Conservation (phyloP, 2,888 invertebrate genomes). For the Melipona bicolor region DNA sequence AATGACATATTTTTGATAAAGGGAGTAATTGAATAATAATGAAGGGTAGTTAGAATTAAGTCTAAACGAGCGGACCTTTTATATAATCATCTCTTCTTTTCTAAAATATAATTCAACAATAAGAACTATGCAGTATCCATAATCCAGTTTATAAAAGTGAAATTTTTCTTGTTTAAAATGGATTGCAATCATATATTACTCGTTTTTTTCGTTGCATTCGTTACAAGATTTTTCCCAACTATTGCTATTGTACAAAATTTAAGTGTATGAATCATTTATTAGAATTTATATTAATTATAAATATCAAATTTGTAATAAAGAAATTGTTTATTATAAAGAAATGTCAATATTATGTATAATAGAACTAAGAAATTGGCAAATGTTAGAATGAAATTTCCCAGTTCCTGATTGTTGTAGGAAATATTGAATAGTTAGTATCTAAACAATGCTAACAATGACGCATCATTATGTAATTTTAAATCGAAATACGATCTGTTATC, state of each 20-base stretch:
- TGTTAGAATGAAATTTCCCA: background rate
- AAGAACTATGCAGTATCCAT: background rate
- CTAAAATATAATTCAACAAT: background rate
- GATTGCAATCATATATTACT: background rate
- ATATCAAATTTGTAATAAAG: background rate
- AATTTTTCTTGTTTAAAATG: background rate
- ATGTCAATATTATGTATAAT: background rate
- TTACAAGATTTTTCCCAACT: background rate
- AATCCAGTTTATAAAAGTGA: background rate
- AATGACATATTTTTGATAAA: background rate
- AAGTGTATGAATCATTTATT: background rate
- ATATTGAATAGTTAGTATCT: background rate
- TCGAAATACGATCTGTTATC: conserved; percentile 26
- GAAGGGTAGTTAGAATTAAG: background rate
- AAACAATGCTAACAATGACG: conserved; percentile 35
- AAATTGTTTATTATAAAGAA: conserved; percentile 37
- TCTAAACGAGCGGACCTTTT: background rate
- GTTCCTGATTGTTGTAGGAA: background rate
- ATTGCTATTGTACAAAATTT: background rate
- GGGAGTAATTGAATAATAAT: background rate
- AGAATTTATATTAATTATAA: background rate
- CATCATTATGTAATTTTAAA: conserved; percentile 65
- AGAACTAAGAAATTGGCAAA: background rate
- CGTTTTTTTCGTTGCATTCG: background rate
- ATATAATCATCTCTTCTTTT: background rate